phyloP scores from a whole-genome alignment of 1,140 invertebrate genomes.

The Tyrophagus putrescentiae region DNA sequence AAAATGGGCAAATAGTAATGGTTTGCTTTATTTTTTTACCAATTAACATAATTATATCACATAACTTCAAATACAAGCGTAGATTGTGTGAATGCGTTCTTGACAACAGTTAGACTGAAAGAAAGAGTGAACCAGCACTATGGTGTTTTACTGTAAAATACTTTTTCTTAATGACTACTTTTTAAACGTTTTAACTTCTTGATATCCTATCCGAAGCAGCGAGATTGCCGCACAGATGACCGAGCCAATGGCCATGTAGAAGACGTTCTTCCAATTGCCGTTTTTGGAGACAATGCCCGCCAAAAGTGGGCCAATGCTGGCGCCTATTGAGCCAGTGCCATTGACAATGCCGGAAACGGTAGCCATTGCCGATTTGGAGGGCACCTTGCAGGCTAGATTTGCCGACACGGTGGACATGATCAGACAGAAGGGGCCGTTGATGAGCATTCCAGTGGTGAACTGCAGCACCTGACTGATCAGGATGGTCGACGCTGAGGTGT shows the following conservation, averaged over 20 bases:
- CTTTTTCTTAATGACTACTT: background rate
- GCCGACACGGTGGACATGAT: constrained; percentile 94
- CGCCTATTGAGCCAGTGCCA: constrained; percentile 84
- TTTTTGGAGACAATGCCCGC: constrained; percentile 56
- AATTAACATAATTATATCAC: no score
- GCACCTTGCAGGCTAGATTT: constrained; percentile 74
- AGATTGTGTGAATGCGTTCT: no score
- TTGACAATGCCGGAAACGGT: constrained; percentile 93
- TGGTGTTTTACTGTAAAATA: no score
- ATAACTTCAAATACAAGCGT: no score
- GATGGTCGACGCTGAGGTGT: constrained; percentile 45
- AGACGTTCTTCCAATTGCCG: constrained; percentile 72
- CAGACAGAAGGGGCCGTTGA: constrained; percentile 86
- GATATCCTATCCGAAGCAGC: background rate
- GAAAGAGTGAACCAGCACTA: no score
- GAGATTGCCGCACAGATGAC: constrained; percentile 49
- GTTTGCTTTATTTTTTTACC: no score
- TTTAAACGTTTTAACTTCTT: no score
- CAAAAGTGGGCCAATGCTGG: constrained; percentile 72
- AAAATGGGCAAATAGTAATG: no score
- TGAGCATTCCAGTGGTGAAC: constrained; percentile 58
- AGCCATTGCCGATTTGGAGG: constrained; percentile 71
- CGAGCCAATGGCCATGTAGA: constrained; percentile 73
- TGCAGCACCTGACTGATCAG: constrained; percentile 53
- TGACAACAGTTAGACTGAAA: no score